phyloP scores from a whole-genome alignment of 2,888 invertebrate genomes.

The Tetropium fuscum region DNA sequence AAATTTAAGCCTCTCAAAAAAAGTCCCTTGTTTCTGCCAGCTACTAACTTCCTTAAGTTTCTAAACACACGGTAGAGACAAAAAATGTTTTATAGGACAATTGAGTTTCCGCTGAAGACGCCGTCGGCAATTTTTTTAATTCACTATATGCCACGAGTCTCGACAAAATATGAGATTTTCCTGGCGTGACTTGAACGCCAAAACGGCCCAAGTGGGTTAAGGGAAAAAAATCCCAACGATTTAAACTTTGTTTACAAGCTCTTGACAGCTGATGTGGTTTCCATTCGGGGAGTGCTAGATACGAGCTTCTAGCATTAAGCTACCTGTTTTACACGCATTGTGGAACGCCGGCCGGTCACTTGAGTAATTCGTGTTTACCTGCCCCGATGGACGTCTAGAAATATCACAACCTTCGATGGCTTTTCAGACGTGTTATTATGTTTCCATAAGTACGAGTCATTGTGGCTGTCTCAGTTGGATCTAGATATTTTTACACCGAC shows the following conservation, averaged over 20 bases:
- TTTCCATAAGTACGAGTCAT: constrained; percentile 15
- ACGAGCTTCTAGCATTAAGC: constrained; percentile 22
- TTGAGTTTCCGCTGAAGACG: no score
- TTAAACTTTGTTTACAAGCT: constrained; percentile 21
- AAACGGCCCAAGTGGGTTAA: constrained; percentile 2
- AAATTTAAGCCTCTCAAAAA: no score
- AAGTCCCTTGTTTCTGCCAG: no score
- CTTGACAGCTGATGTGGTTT: constrained; percentile 21
- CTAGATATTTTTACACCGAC: constrained; percentile 6
- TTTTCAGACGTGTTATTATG: constrained; percentile 15
- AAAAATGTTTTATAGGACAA: no score
- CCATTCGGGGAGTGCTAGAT: constrained; percentile 13
- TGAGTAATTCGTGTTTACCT: constrained; percentile 29
- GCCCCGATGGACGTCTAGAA: constrained; percentile 24
- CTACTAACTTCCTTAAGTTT: no score
- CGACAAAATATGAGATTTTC: constrained; percentile 2
- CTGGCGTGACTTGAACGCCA: not conserved
- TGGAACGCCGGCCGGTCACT: constrained; percentile 24
- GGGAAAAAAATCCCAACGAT: constrained; percentile 13
- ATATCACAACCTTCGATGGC: constrained; percentile 13
- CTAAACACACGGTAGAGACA: no score
- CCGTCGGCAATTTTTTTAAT: no score
- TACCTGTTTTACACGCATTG: constrained; percentile 48
- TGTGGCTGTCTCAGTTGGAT: not conserved
- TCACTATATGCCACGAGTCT: not conserved